Percentiles rank a stretch among this genome's conserved stretches.
Evolutionary conservation across 92 coral and sea anemone species (phyloP).

Genomic region (Heliopora coerulea): DNA sequence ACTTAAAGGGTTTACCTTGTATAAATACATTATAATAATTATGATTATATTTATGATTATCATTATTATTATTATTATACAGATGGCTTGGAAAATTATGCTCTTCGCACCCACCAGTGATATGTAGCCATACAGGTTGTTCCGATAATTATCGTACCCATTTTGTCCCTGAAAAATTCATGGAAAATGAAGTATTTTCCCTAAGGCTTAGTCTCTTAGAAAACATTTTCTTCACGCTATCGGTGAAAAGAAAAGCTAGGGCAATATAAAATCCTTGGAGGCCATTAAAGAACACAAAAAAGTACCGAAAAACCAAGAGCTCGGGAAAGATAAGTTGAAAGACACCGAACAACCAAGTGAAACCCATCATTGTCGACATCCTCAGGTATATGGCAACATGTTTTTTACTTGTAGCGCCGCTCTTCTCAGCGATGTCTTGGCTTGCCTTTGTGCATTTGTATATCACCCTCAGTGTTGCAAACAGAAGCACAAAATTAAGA

Average conservation of each 20-base stretch:
- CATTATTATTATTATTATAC: too few relatives aligned
- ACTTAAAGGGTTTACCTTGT: too few relatives aligned
- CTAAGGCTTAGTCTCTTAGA: conserved; percentile 11
- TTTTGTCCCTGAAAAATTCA: conserved; percentile 2
- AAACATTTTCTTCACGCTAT: conserved; percentile 3
- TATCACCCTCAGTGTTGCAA: conserved; percentile 8
- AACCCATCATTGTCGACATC: conserved; percentile 13
- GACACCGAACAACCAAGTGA: conserved; percentile 12
- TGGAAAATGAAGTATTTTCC: too few relatives aligned
- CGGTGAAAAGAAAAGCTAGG: conserved; percentile 20
- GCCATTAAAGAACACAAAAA: conserved; percentile 16
- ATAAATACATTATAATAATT: too few relatives aligned
- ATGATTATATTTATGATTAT: too few relatives aligned
- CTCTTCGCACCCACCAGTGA: too few relatives aligned
- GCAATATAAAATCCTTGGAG: conserved; percentile 32
- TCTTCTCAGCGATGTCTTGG: conserved; percentile 1
- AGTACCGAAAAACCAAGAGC: neutral
- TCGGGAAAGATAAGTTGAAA: conserved; percentile 3
- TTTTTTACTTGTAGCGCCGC: conserved; percentile 5
- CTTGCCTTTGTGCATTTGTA: conserved; percentile 24
- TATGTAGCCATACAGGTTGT: neutral
- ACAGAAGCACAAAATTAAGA: neutral
- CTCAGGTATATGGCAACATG: conserved; percentile 20
- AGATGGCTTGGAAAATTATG: too few relatives aligned
- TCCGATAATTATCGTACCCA: neutral